Evolutionary conservation across 2,888 invertebrate genomes (phyloP).

Genomic region (Parnassius smintheus): DNA sequence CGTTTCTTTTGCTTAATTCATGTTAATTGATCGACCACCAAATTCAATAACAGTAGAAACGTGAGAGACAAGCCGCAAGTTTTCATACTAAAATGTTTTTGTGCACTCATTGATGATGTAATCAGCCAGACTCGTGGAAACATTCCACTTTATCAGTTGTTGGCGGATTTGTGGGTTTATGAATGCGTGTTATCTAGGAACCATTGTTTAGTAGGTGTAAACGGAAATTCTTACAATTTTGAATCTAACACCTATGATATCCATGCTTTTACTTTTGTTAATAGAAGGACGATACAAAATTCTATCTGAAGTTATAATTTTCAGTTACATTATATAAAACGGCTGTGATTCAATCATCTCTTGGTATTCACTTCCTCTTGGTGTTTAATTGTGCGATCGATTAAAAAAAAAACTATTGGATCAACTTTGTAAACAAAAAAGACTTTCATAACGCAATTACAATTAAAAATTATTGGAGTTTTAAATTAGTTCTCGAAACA

Average conservation of each 20-base stretch:
- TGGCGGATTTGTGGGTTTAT: conserved; percentile 7
- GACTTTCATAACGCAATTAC: no score
- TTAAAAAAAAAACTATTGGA: no score
- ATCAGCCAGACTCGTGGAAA: conserved; percentile 2
- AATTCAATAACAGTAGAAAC: conserved; percentile 3
- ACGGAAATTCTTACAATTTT: conserved; percentile 14
- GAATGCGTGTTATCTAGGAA: conserved; percentile 4
- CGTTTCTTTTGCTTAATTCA: neutral
- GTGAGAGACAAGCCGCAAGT: neutral
- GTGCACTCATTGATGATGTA: conserved; percentile 10
- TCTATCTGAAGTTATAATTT: neutral
- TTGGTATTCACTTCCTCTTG: no score
- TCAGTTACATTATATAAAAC: no score
- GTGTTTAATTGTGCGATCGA: no score
- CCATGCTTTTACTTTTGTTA: neutral
- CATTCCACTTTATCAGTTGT: conserved; percentile 4
- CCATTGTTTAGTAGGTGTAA: conserved; percentile 9
- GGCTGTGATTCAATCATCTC: no score
- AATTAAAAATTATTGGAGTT: no score
- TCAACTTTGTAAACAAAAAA: no score
- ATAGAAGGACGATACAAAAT: neutral
- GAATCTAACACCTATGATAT: conserved; percentile 13
- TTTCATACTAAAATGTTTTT: conserved; percentile 3
- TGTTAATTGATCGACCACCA: neutral
- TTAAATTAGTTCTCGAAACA: no score